Percentiles rank a stretch among this genome's conserved stretches.
Evolutionary conservation across 64 coral and sea anemone species (phyloP).

Genomic region (Pocillopora verrucosa): DNA sequence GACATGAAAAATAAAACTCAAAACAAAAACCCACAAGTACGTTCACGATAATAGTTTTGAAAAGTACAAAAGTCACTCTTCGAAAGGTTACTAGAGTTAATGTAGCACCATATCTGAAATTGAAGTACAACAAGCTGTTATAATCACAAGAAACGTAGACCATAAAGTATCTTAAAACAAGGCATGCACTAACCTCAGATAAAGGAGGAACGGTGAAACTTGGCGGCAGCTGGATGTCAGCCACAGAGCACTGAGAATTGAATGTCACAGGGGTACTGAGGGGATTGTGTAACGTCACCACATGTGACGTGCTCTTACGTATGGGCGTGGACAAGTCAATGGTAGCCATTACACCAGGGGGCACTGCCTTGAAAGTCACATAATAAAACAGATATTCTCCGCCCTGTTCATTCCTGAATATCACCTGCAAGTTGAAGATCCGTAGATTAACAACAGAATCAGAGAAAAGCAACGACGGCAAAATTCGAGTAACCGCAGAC

Average conservation of each 20-base stretch:
- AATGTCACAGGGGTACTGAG: conserved; percentile 84
- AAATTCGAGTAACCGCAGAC: too few relatives aligned
- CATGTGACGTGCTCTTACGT: conserved; percentile 88
- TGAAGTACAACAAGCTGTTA: too few relatives aligned
- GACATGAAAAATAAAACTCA: too few relatives aligned
- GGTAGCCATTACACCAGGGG: conserved; percentile 83
- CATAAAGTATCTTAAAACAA: not conserved
- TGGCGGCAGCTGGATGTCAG: conserved; percentile 89
- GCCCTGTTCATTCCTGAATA: conserved; percentile 83
- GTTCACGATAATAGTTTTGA: too few relatives aligned
- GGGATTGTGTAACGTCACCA: conserved; percentile 90
- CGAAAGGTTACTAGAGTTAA: too few relatives aligned
- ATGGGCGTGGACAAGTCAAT: conserved; percentile 92
- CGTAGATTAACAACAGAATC: too few relatives aligned
- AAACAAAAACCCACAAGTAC: too few relatives aligned
- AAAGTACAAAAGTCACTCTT: too few relatives aligned
- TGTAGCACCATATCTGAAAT: too few relatives aligned
- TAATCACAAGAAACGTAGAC: not conserved
- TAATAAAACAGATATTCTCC: conserved; percentile 93
- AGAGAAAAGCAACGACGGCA: too few relatives aligned
- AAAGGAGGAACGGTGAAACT: conserved; percentile 88
- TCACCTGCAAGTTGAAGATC: conserved; percentile 52
- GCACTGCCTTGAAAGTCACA: conserved; percentile 90
- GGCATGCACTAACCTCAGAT: conserved; percentile 70
- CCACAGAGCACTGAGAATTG: conserved; percentile 78